phyloP scores from a whole-genome alignment of 2,797 vertebrate species.

The Pterois miles region DNA sequence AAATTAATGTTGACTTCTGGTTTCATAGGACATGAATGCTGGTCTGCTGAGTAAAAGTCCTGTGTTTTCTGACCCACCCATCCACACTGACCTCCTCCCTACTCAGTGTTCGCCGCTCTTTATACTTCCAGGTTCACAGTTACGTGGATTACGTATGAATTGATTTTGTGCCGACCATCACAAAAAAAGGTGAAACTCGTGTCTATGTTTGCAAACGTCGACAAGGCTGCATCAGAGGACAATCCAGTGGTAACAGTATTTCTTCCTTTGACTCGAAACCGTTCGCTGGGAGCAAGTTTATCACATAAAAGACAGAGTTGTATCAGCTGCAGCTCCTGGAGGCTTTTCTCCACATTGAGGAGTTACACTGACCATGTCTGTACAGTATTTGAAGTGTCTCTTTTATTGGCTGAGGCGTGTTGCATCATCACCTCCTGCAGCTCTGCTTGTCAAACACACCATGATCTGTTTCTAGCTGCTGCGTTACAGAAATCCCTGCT shows the following conservation, averaged over 20 bases:
- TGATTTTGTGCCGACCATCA: no score
- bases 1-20: no score
- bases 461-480: conserved; percentile 28
- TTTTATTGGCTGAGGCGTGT: neutral
- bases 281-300: neutral
- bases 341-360: neutral
- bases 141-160: no score
- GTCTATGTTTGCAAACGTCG: no score
- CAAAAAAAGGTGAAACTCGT: no score
- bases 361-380: neutral
- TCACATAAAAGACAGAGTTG: neutral
- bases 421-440: conserved; percentile 3
- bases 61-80: no score
- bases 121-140: no score
- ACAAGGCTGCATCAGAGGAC: neutral
- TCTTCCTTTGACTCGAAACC: neutral
- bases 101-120: no score
- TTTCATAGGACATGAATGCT: no score
- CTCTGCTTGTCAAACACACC: conserved; percentile 28
- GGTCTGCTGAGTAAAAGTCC: no score
- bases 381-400: neutral
- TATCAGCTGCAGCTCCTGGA: neutral
- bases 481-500: conserved; percentile 45
- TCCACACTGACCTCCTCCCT: no score
- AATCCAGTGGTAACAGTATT: neutral